Base-by-base conservation (phyloP, 2,888 invertebrate species). In the Hyposoter didymator region DNA sequence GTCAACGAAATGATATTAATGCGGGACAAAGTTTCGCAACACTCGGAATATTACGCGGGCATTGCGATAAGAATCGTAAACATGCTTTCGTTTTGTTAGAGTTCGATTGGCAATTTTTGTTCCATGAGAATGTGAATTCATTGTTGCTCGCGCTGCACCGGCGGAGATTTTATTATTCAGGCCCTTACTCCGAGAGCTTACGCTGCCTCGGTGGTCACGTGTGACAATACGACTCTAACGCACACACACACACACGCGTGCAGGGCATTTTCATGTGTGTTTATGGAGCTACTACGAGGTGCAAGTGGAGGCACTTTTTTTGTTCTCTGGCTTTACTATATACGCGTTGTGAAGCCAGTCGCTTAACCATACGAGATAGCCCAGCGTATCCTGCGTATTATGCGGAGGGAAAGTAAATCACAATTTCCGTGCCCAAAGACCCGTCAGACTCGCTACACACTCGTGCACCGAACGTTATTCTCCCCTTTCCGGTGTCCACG, bases 381-480 rank as follows among this genome's bases (percentile, higher is more conserved):
- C 75, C 82, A 83, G 79, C 87, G 87, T 89, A 89, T 88, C 89
- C 89, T 88, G 88, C 87, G 81, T 89, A 89, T 90, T 90, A 91
- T 88, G 87, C 88, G 75, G 85, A 89, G 92, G 90, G 92, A 92
- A 93, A 93, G 92, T 92, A 92, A 93, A 93, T 92, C 92, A 91
- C 90, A 89, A 91, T 92, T 92, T 92, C 92, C 92, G 90, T 85
- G 87, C 81, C 76, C 85, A 81, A 88, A 89, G 86, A 88, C 88
- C 66, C 78, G 82, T 45, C 87, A 82, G 84, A 89, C 78, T 17
- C 12, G 69, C 73, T 73, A 43, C 73, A 70, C 78, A 70, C 80
- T 69, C 55, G 1, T 39, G 39, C 39, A 66, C 67, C 49, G 87
- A 59, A 55, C 89, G 88, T 91, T 87, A 89, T 90, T 91, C 89